These are phyloP conservation scores for Hylaeus anthracinus DNA, from an alignment of 1,140 invertebrate species.

Conservation along the genomic window DNA sequence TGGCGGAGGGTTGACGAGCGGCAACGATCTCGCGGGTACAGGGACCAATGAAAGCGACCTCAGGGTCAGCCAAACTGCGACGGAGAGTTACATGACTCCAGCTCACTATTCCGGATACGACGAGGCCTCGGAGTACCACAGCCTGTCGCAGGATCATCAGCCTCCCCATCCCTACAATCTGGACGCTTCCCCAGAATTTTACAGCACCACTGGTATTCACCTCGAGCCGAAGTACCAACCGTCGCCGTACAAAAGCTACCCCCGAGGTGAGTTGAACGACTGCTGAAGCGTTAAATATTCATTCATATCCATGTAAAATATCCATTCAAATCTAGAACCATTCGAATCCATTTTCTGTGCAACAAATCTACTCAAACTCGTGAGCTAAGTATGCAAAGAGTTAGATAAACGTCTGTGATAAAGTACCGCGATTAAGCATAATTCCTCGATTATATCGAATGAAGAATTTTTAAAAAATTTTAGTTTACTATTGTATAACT, in stretches of 20 bases:
- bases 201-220: constrained; percentile 82
- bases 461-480: too few species aligned
- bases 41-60: constrained; percentile 74
- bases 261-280: constrained; percentile 80
- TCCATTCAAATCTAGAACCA: too few species aligned
- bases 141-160: constrained; percentile 83
- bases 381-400: too few species aligned
- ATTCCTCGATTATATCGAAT: too few species aligned
- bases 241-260: constrained; percentile 85
- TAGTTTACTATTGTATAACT: too few species aligned
- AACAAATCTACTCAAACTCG: too few species aligned
- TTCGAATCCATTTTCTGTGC: too few species aligned
- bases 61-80: constrained; percentile 69
- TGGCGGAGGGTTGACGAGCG: constrained; percentile 67
- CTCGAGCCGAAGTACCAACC: constrained; percentile 87
- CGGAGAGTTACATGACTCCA: constrained; percentile 78
- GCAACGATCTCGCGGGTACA: constrained; percentile 65
- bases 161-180: constrained; percentile 81
- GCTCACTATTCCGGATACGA: constrained; percentile 83
- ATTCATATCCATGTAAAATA: too few species aligned
- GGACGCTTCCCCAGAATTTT: constrained; percentile 89
- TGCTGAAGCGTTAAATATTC: too few species aligned
- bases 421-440: too few species aligned
- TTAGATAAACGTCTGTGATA: too few species aligned
- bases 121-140: constrained; percentile 87